Conservation (phyloP, 2,888 invertebrate species). For the Parelbella ahira region DNA sequence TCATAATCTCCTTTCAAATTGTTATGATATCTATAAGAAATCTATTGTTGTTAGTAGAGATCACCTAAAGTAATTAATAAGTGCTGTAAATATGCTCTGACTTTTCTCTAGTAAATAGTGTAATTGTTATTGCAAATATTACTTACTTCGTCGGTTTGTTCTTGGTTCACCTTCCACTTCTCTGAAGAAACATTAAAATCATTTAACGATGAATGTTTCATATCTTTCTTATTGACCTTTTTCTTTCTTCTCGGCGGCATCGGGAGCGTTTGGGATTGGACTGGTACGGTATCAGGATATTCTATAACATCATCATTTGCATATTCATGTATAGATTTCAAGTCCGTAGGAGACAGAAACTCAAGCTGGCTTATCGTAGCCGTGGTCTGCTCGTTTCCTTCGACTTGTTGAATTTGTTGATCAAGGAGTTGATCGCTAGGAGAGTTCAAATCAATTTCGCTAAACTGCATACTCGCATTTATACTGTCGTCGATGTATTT, state of each 20-base stretch:
- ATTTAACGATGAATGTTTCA: conserved; percentile 58
- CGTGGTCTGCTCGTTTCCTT: conserved; percentile 58
- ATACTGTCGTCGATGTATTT: conserved; percentile 68
- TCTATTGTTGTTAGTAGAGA: no score
- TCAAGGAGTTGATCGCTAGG: conserved; percentile 76
- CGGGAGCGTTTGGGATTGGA: conserved; percentile 68
- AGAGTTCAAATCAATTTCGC: conserved; percentile 63
- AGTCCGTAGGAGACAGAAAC: conserved; percentile 51
- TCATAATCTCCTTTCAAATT: no score
- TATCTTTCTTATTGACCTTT: conserved; percentile 49
- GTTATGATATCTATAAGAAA: no score
- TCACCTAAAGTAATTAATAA: no score
- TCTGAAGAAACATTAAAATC: conserved; percentile 54
- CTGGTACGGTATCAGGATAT: conserved; percentile 72
- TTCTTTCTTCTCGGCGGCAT: conserved; percentile 72
- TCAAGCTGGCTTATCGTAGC: conserved; percentile 44
- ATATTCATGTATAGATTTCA: conserved; percentile 69
- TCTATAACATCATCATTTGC: conserved; percentile 76
- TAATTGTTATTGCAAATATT: no score
- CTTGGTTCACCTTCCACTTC: conserved; percentile 51
- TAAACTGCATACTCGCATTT: conserved; percentile 66
- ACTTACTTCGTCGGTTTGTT: conserved; percentile 66
- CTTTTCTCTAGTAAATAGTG: no score
- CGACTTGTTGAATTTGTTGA: conserved; percentile 44
- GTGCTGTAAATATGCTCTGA: no score